Evolutionary conservation across 2,113 vertebrate species (phyloP).

Genomic region (Actenoides hombroni): DNA sequence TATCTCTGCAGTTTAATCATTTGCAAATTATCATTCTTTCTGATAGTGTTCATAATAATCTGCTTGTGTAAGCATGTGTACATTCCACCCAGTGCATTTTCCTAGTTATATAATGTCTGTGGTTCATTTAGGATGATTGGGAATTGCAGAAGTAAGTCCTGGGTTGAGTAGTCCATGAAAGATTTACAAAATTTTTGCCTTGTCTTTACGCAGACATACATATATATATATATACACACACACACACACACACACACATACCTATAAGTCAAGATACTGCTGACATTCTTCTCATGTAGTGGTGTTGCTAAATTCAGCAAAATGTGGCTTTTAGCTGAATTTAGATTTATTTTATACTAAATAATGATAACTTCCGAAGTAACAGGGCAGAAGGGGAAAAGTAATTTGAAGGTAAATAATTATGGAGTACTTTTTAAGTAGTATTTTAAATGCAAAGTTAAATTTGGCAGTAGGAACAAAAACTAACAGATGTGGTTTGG

Average conservation of each 20-base stretch:
- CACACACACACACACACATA: too few relatives aligned
- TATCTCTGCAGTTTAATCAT: slow-evolving; percentile 34
- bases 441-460: background rate
- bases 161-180: background rate
- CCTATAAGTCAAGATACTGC: background rate
- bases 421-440: background rate
- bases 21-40: slow-evolving; percentile 30
- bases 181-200: background rate
- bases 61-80: background rate
- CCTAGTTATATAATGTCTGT: background rate
- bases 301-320: background rate
- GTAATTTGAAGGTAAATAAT: background rate
- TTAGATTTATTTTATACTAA: background rate
- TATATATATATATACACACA: background rate
- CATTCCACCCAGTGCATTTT: background rate
- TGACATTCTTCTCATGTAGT: background rate
- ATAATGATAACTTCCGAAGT: background rate
- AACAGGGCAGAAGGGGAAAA: background rate
- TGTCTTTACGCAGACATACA: background rate
- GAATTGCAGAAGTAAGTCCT: background rate
- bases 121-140: background rate
- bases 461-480: background rate
- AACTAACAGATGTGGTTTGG: background rate
- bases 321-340: background rate
- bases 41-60: background rate